phyloP scores from a whole-genome alignment of 2,797 vertebrate species.

The Phoeniculus purpureus region DNA sequence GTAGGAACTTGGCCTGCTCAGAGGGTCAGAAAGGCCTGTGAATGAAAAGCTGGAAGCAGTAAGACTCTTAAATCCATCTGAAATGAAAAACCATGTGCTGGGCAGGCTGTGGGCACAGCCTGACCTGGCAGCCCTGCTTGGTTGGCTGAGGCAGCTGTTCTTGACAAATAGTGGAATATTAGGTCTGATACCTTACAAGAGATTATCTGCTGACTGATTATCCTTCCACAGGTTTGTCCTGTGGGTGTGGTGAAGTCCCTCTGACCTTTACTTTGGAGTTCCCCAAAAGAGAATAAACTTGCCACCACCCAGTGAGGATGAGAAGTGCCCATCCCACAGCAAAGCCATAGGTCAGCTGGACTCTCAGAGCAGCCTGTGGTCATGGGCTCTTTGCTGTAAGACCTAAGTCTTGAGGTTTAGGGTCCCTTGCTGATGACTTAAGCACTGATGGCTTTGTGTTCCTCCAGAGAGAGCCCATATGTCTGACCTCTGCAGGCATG shows the following conservation, averaged over 20 bases:
- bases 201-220: background rate
- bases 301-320: background rate
- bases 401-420: background rate
- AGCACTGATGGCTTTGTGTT: background rate
- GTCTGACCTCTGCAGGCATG: background rate
- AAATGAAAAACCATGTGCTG: background rate
- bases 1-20: background rate
- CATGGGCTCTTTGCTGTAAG: background rate
- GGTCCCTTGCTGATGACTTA: background rate
- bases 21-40: background rate
- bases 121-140: background rate
- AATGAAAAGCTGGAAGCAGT: background rate
- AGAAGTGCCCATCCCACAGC: background rate
- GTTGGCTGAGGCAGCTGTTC: background rate
- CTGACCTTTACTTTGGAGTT: background rate
- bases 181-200: background rate
- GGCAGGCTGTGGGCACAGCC: fast-evolving
- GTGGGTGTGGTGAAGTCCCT: background rate
- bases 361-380: fast-evolving
- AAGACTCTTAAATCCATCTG: background rate
- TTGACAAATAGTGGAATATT: background rate
- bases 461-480: background rate
- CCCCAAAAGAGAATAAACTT: background rate
- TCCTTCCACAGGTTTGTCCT: background rate
- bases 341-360: background rate